Evolutionary conservation across 2,113 vertebrate genomes (phyloP).

Genomic region (Caracal caracal): DNA sequence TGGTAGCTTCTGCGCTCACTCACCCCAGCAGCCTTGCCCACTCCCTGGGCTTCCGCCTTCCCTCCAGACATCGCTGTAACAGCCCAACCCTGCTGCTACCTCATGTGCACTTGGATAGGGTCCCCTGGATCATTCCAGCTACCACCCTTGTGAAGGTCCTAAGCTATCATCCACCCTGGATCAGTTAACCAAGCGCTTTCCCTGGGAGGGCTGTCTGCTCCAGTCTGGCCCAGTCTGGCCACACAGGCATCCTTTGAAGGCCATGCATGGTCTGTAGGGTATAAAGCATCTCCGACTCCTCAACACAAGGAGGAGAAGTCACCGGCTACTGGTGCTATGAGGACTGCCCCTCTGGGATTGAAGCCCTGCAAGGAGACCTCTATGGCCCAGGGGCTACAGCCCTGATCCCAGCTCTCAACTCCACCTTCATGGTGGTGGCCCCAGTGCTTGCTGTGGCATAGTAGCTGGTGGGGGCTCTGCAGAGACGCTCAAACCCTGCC

Average conservation of each 20-base stretch:
- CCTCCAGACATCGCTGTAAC: neutral
- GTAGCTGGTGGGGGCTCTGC: neutral
- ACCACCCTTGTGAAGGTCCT: neutral
- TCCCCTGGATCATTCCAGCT: neutral
- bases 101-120: neutral
- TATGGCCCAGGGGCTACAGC: neutral
- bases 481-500: neutral
- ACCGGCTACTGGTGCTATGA: neutral
- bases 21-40: neutral
- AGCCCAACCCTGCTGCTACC: neutral
- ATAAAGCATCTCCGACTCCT: neutral
- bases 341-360: neutral
- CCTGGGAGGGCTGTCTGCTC: neutral
- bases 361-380: neutral
- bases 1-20: constrained; percentile 75
- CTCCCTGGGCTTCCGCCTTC: neutral
- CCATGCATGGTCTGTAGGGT: neutral
- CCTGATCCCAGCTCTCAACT: neutral
- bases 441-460: neutral
- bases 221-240: neutral
- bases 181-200: neutral
- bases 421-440: accelerated
- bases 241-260: neutral
- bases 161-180: neutral
- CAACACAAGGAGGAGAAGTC: neutral